Base-by-base conservation (phyloP, 2,888 invertebrate genomes). In the Ophioninae sp. region DNA sequence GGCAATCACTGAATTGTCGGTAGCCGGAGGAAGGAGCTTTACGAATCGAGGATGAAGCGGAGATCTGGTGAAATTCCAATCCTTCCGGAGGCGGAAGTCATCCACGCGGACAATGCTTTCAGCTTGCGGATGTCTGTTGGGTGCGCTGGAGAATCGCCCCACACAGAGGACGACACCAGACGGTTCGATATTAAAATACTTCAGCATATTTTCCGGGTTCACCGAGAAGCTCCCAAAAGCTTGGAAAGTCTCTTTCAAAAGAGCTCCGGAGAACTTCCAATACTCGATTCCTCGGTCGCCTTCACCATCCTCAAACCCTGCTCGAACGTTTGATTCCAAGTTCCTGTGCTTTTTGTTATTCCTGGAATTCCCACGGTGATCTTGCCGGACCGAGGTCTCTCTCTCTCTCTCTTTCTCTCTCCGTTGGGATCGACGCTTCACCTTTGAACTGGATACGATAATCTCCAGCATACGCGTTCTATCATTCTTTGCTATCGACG, bases 151-250 rank as follows among this genome's bases (percentile, higher is more conserved):
- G 69, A 69, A 10, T 65, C 65, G n/a, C n/a, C 64, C 39, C 30
- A 67, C 67, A 30, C n/a, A 17, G 67, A 78, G 68, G 68, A 65
- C 68, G 68, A 65, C 68, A 64, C 80, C 72, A 73, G 84, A 81
- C 79, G 84, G 86, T 88, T 89, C 87, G 86, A 91, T 91, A 91
- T 91, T 91, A 91, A 91, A 91, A 91, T 91, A 91, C 91, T 90
- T 91, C 82, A 87, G 89, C 89, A 88, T 89, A 88, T 88, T 88
- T 56, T 56, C 74, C 87, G 79, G 73, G 77, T 75, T 77, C 69
- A 57, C 61, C 73, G 57, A 56, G 69, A 81, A 73, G 62, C 73
- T 72, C 85, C 86, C 84, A 87, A 89, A 89, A 88, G 86, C 83
- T 76, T 57, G 77, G 79, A 85, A 75, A 80, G 75, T 69, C 75